A percentile compares a stretch with the other conserved stretches of the same genome.
Conservation (phyloP, 2,113 vertebrate genomes). For the Psammodynastes pulverulentus region DNA sequence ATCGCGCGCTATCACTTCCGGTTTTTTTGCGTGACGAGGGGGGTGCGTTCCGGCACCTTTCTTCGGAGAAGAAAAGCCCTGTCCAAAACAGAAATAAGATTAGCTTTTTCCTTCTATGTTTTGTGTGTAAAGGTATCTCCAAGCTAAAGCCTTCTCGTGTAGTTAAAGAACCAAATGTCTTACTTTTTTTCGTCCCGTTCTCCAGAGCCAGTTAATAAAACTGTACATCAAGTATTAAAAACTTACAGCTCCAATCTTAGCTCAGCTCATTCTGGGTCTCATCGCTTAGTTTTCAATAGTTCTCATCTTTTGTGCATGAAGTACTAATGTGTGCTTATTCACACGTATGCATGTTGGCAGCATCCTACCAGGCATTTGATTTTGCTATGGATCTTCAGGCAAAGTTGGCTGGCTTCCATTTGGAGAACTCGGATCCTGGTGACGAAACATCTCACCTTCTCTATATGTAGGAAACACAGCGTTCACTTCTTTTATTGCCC, state of each 20-base stretch:
- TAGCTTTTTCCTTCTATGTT: neutral
- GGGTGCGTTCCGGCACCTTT: no score
- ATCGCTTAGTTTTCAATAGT: neutral
- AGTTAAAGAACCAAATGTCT: neutral
- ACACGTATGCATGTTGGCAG: neutral
- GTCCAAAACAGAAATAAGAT: no score
- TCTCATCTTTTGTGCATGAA: neutral
- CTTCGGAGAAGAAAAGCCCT: no score
- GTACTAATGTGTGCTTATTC: neutral
- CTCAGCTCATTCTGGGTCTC: neutral
- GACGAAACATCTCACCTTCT: neutral
- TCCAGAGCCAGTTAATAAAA: neutral
- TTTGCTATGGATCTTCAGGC: conserved; percentile 1
- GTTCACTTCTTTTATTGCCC: neutral
- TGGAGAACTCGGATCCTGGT: conserved; percentile 25
- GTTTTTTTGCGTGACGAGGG: no score
- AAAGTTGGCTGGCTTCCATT: conserved; percentile 2
- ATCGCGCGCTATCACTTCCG: no score
- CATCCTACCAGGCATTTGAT: conserved; percentile 4
- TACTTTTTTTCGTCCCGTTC: neutral
- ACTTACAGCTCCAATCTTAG: neutral
- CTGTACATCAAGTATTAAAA: neutral
- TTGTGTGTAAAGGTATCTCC: neutral
- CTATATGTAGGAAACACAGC: neutral
- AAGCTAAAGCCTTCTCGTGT: fast-evolving